These are phyloP conservation scores for Cosmopolites sordidus DNA, from an alignment of 2,888 invertebrate genomes.

Conservation along the genomic window DNA sequence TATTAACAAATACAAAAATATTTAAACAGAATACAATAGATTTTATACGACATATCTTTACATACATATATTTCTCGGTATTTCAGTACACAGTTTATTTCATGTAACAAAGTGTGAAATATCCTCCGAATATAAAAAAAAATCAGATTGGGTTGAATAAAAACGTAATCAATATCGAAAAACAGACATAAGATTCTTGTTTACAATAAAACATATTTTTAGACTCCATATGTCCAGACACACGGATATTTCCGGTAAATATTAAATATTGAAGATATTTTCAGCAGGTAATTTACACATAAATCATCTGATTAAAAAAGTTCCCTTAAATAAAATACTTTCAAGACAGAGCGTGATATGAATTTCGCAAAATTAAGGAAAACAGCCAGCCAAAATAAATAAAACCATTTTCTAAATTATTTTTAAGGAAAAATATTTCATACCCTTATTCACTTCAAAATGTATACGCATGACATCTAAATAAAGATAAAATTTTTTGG, in stretches of 20 bases:
- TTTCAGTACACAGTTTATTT: slow-evolving; percentile 16
- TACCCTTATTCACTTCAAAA: slow-evolving; percentile 7
- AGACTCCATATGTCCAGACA: slow-evolving; percentile 28
- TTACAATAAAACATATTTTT: slow-evolving; percentile 29
- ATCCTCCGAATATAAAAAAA: slow-evolving; percentile 4
- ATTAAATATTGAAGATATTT: slow-evolving; percentile 21
- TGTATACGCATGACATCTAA: slow-evolving; percentile 8
- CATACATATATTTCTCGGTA: slow-evolving; percentile 10
- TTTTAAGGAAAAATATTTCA: slow-evolving; percentile 1
- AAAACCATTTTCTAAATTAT: neutral
- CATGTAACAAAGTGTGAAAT: slow-evolving; percentile 2
- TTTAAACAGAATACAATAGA: slow-evolving; percentile 34
- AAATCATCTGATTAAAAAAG: slow-evolving; percentile 15
- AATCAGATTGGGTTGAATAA: slow-evolving; percentile 13
- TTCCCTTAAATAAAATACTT: slow-evolving; percentile 15
- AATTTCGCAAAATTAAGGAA: neutral
- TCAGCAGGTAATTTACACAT: slow-evolving; percentile 21
- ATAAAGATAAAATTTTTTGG: slow-evolving; percentile 13
- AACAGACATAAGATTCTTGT: slow-evolving; percentile 25
- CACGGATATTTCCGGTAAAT: slow-evolving; percentile 27
- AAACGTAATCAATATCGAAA: slow-evolving; percentile 24
- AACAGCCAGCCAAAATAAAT: neutral
- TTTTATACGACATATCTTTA: slow-evolving; percentile 25
- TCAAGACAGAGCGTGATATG: slow-evolving; percentile 5
- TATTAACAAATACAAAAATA: slow-evolving; percentile 38